Evolutionary conservation across 2,888 invertebrate species (phyloP), one percentile per base, ranked within the genome.

Genomic region (Megaustenia siamemsis): DNA sequence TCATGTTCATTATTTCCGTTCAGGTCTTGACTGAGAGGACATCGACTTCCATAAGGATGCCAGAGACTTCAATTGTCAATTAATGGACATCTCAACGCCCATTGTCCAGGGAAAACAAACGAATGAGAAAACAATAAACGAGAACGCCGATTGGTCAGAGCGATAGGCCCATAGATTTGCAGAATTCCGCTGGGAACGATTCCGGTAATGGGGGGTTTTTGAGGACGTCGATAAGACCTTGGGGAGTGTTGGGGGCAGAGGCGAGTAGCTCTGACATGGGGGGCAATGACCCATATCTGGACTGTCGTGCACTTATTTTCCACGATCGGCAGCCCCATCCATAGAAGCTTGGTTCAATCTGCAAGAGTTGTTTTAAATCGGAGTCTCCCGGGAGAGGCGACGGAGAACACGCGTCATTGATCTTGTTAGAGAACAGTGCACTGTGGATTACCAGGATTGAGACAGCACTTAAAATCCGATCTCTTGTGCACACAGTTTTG

Each of bases 161-260:
- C 45, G 82, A 82, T 82, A 73, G 73, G 71, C 82, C 82, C 71
- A 82, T 82, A 82, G 82, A 82, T 82, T 82, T 73, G 40, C 69
- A 82, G 82, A 66, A 38, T 66, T 82, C 82, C 82, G 63, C 32
- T 32, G 82, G 76, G 82, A 76, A 32, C 35, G 60, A 66, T 82
- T 76, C 76, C 49, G 63, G 71, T 82, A 82, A 82, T 82, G 76
- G 82, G 49, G 66, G 76, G 73, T 43, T 60, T 76, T 66, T 24
- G 24, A 75, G 82, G 76, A 76, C 75, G 75, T 76, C 76, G 75
- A 82, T 82, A 76, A 76, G 75, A 56, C 75, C 75, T 45, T 63
- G 45, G 38, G 73, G 66, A 75, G 63, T 21, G 75, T 45, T 21
- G 21, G 21, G n/a, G 12, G 89, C 88, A 60, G 60, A 75, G 66